These are phyloP conservation scores for Centroberyx gerrardi DNA, from an alignment of 2,797 vertebrate genomes.

Conservation along the genomic window DNA sequence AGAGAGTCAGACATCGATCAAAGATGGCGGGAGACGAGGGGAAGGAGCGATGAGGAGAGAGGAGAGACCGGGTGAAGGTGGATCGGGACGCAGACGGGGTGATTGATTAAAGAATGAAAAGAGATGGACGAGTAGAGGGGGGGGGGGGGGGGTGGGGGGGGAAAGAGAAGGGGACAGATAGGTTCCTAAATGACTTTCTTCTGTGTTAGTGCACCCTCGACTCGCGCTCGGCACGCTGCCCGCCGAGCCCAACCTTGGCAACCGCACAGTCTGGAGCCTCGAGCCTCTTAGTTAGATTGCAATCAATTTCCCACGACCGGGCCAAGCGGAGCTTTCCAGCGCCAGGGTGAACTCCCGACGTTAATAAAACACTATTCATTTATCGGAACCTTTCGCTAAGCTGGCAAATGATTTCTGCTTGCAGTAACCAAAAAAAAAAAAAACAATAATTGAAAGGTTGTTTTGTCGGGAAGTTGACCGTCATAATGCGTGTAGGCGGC, in stretches of 20 bases:
- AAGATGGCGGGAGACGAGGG: conserved; percentile 31
- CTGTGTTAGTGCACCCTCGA: conserved; percentile 39
- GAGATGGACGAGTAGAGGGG: conserved; percentile 53
- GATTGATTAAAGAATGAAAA: conserved; percentile 78
- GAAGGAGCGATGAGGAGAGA: conserved; percentile 43
- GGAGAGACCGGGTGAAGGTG: conserved; percentile 71
- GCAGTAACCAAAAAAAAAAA: conserved; percentile 37
- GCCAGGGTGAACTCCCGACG: conserved; percentile 60
- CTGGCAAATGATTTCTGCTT: conserved; percentile 50
- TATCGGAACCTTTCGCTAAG: conserved; percentile 60
- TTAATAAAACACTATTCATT: conserved; percentile 62
- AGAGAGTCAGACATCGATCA: conserved; percentile 60
- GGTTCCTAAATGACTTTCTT: conserved; percentile 70
- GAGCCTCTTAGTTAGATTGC: conserved; percentile 78
- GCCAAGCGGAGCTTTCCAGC: conserved; percentile 59
- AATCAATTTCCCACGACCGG: conserved; percentile 72
- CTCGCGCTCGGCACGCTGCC: conserved; percentile 57
- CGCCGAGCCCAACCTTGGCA: conserved; percentile 64
- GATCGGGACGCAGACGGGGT: conserved; percentile 72
- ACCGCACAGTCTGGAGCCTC: conserved; percentile 61
- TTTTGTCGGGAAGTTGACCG: conserved; percentile 38
- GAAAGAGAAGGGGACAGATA: conserved; percentile 58
- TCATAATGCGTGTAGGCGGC: conserved; percentile 48
- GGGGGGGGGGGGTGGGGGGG: background rate
- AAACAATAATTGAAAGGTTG: conserved; percentile 24